These are phyloP conservation scores for Pagetopsis macropterus DNA, from an alignment of 2,797 vertebrate species.

Conservation along the genomic window DNA sequence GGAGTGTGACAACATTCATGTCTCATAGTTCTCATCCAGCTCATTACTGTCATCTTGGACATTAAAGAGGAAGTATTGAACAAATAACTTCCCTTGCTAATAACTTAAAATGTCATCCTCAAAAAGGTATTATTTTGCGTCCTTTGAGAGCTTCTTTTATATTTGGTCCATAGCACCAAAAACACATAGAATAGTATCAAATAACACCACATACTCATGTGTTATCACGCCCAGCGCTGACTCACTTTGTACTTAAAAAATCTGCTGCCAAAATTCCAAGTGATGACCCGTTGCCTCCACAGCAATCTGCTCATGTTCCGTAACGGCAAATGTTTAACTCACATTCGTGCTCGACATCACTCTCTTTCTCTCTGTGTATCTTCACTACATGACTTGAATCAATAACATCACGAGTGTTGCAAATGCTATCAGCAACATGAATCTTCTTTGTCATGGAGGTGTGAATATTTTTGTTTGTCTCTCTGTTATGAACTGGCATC, in stretches of 20 bases:
- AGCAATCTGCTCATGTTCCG: conserved; percentile 51
- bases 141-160: conserved; percentile 11
- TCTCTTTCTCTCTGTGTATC: conserved; percentile 21
- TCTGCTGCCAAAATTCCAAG: conserved; percentile 20
- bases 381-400: conserved; percentile 52
- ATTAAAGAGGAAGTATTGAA: not conserved
- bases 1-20: not conserved
- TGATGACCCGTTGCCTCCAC: conserved; percentile 31
- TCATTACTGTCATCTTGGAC: conserved; percentile 19
- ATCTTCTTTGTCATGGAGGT: conserved; percentile 47
- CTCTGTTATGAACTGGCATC: conserved; percentile 43
- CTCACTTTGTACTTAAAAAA: not conserved
- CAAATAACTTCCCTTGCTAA: not conserved
- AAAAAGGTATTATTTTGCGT: not conserved
- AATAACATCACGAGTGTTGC: conserved; percentile 50
- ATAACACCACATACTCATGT: not conserved
- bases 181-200: not conserved
- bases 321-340: conserved; percentile 43
- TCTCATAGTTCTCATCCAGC: conserved; percentile 11
- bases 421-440: conserved; percentile 25
- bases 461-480: conserved; percentile 40
- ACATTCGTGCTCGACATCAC: not conserved
- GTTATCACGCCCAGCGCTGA: not conserved
- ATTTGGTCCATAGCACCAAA: not conserved
- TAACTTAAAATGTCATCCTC: not conserved